These are phyloP conservation scores for Brevipalpus yothersi DNA, from an alignment of 1,140 invertebrate species.

Conservation along the genomic window DNA sequence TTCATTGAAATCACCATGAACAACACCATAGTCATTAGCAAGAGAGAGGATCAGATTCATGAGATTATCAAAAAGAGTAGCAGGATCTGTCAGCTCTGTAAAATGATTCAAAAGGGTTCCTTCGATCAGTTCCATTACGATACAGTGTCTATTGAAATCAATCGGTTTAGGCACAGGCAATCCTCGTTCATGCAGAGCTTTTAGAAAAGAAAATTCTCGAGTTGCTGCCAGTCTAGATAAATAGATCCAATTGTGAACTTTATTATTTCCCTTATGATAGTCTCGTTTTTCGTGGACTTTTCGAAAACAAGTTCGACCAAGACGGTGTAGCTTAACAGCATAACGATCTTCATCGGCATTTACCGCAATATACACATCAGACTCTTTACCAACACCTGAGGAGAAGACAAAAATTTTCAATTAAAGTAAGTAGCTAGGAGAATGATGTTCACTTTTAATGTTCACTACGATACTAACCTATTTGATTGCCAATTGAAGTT, in stretches of 20 bases:
- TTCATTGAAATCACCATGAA: conserved; percentile 98
- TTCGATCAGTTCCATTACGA: conserved; percentile 76
- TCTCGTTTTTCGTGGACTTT: conserved; percentile 89
- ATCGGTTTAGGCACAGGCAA: conserved; percentile 89
- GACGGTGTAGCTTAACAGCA: conserved; percentile 25
- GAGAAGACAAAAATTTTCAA: neutral
- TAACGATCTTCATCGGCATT: conserved; percentile 18
- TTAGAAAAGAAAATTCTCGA: conserved; percentile 97
- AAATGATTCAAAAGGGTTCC: conserved; percentile 15
- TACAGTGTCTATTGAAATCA: conserved; percentile 83
- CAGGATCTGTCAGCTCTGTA: conserved; percentile 21
- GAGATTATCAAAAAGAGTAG: conserved; percentile 59
- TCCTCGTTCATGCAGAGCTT: conserved; percentile 49
- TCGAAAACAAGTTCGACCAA: conserved; percentile 85
- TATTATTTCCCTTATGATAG: conserved; percentile 42
- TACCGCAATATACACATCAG: conserved; percentile 22
- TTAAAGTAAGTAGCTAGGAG: neutral
- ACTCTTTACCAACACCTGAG: conserved; percentile 71
- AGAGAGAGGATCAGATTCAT: conserved; percentile 82
- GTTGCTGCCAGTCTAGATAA: conserved; percentile 86
- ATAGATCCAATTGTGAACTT: conserved; percentile 74
- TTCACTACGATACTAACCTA: too few relatives aligned
- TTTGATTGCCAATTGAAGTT: conserved; percentile 81
- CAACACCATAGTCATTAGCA: conserved; percentile 67
- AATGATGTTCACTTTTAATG: too few relatives aligned